phyloP scores from a whole-genome alignment of 37 sponge, comb jelly and placozoan genomes.

The Aplysina aerophoba region DNA sequence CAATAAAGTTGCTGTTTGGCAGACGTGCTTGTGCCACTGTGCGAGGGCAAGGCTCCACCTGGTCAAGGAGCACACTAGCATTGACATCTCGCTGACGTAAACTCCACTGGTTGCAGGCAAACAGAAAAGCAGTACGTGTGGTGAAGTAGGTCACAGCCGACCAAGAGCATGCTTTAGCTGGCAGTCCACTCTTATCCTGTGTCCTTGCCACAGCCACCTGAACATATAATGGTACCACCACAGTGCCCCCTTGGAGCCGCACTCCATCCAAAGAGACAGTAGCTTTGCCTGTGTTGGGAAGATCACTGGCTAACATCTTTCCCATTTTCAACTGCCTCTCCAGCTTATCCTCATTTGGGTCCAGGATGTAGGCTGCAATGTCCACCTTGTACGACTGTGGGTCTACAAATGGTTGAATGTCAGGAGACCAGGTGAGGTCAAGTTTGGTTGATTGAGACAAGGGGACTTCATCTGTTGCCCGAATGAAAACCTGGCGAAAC shows the following conservation, averaged over 20 bases:
- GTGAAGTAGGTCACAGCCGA: too few relatives aligned
- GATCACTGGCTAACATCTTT: background rate
- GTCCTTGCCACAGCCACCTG: too few relatives aligned
- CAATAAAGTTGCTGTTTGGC: constrained; percentile 8
- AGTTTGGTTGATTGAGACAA: too few relatives aligned
- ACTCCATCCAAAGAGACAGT: background rate
- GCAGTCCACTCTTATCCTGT: too few relatives aligned
- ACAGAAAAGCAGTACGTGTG: too few relatives aligned
- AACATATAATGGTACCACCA: background rate
- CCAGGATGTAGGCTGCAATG: constrained; percentile 21
- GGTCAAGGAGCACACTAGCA: background rate
- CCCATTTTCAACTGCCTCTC: too few relatives aligned
- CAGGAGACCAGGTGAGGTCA: background rate
- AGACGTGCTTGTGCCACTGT: constrained; percentile 25
- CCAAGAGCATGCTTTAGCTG: too few relatives aligned
- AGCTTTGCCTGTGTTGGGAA: constrained; percentile 9
- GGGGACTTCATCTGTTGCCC: too few relatives aligned
- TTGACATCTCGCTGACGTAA: background rate
- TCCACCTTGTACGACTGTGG: constrained; percentile 35
- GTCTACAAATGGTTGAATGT: constrained; percentile 17
- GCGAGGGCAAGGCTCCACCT: constrained; percentile 40
- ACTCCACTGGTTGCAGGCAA: background rate
- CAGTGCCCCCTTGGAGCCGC: too few relatives aligned
- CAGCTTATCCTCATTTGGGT: background rate
- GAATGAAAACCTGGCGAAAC: too few relatives aligned